Conservation (phyloP, 2,888 invertebrate genomes). For the Tiphia femorata region DNA sequence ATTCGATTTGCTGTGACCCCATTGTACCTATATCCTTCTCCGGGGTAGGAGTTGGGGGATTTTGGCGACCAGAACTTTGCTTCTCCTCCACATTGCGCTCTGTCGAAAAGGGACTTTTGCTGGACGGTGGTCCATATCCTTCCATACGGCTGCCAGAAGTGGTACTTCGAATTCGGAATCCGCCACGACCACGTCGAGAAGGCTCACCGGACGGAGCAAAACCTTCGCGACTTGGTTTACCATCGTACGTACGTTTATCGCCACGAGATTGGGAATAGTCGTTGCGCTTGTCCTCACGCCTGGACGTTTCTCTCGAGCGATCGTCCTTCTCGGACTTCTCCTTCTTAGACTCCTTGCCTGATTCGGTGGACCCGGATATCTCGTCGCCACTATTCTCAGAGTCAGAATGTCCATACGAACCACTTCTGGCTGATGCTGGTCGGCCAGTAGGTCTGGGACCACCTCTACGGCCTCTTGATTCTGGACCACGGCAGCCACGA, state of each 20-base stretch:
- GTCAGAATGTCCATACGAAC: constrained; percentile 75
- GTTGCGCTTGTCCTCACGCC: constrained; percentile 58
- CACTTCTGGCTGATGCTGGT: constrained; percentile 65
- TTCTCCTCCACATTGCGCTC: constrained; percentile 69
- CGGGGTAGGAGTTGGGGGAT: constrained; percentile 49
- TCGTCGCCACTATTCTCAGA: constrained; percentile 84
- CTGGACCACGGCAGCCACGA: constrained; percentile 71
- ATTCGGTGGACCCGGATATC: constrained; percentile 72
- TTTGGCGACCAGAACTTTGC: constrained; percentile 67
- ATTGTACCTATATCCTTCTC: constrained; percentile 63
- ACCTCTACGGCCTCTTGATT: constrained; percentile 66
- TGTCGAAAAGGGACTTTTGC: constrained; percentile 79
- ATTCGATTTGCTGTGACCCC: constrained; percentile 45
- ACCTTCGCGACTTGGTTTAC: constrained; percentile 70
- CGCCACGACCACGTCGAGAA: constrained; percentile 84
- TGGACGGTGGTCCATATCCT: constrained; percentile 85
- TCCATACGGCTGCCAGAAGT: constrained; percentile 75
- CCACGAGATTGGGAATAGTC: constrained; percentile 52
- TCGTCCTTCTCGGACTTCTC: constrained; percentile 74
- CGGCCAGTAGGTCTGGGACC: constrained; percentile 63
- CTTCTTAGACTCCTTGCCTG: constrained; percentile 72
- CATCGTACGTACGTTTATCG: constrained; percentile 62
- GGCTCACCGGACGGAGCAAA: constrained; percentile 92
- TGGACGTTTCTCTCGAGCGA: constrained; percentile 71
- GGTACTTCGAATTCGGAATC: constrained; percentile 61